Percentiles rank a stretch among this genome's conserved stretches.
Conservation (phyloP, 1,140 invertebrate species). For the Drosophila nikananu region DNA sequence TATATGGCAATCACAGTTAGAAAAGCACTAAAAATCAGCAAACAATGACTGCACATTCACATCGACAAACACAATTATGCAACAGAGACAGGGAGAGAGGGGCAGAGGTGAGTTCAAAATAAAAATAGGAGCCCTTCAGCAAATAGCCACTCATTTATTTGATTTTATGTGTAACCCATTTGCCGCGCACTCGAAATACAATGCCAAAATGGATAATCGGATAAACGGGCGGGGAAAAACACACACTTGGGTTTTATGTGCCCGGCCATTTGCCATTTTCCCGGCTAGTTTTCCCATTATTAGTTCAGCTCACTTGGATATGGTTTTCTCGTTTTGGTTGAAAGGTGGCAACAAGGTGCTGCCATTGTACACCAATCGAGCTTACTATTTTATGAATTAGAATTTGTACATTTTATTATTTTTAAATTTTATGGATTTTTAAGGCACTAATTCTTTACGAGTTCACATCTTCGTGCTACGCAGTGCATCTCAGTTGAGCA, state of each 20-base stretch:
- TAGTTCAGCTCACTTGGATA: slow-evolving; percentile 15
- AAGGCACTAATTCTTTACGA: neutral
- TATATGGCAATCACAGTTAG: slow-evolving; percentile 63
- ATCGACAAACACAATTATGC: slow-evolving; percentile 58
- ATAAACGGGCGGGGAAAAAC: slow-evolving; percentile 30
- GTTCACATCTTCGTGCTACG: neutral
- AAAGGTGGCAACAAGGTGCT: slow-evolving; percentile 22
- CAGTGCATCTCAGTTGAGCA: neutral
- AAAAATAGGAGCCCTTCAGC: slow-evolving; percentile 50
- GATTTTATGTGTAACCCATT: slow-evolving; percentile 61
- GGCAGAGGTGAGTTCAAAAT: slow-evolving; percentile 58
- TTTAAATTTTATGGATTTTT: neutral
- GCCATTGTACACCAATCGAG: neutral
- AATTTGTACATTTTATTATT: too few relatives aligned
- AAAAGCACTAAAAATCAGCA: slow-evolving; percentile 64
- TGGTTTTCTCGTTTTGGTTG: slow-evolving; percentile 7
- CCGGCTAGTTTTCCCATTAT: slow-evolving; percentile 45
- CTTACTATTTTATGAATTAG: neutral
- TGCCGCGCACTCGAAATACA: slow-evolving; percentile 41
- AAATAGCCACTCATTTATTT: slow-evolving; percentile 65
- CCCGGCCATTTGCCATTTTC: slow-evolving; percentile 39
- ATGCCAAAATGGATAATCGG: slow-evolving; percentile 20
- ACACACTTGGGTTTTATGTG: slow-evolving; percentile 48
- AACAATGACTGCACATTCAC: slow-evolving; percentile 17
- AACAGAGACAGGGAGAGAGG: slow-evolving; percentile 15